Evolutionary conservation across 2,888 invertebrate genomes (phyloP), one percentile per base, ranked within the genome.

Genomic region (Priocnemis perturbator): DNA sequence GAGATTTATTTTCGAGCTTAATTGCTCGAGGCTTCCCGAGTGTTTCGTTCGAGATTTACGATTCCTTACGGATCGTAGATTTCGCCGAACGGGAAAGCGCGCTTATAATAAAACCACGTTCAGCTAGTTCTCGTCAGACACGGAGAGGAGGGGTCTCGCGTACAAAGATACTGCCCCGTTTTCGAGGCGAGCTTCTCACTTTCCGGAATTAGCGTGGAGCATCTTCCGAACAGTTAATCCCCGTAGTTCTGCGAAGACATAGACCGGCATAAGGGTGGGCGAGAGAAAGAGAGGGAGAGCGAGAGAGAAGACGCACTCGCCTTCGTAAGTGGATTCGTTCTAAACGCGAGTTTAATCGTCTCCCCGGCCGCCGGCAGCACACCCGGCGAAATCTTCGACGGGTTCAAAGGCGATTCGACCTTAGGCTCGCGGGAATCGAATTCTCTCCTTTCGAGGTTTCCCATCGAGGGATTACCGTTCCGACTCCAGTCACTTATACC

Each of bases 141-240:
- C 11, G 1, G n/a, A n/a, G n/a, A n/a, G n/a, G n/a, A n/a, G n/a
- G n/a, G n/a, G 37, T 37, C 11, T 37, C 37, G 1, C 37, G 37
- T 9, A 9, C 11, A 37, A 9, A 37, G 37, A 37, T 37, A 37
- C 14, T 11, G 37, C 37, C 14, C 14, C 37, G 26, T 26, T 26
- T 26, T 26, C 26, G 53, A 47, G 67, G 68, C 64, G 66, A 77
- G 71, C 63, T 58, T 64, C 73, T 71, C 75, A 62, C 77, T 75
- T 73, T 66, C 63, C 58, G 61, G 69, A 71, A 77, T 78, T 75
- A 75, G 69, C 67, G 65, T 64, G 62, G 44, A 55, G 71, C 65
- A 63, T 44, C 21, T 58, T 70, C 57, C 66, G 69, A 68, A 71
- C 64, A 60, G 67, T 68, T 75, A 78, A 76, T 76, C 61, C 67